Evolutionary conservation across 2,888 invertebrate species (phyloP).

Genomic region (Julus scandinavius): DNA sequence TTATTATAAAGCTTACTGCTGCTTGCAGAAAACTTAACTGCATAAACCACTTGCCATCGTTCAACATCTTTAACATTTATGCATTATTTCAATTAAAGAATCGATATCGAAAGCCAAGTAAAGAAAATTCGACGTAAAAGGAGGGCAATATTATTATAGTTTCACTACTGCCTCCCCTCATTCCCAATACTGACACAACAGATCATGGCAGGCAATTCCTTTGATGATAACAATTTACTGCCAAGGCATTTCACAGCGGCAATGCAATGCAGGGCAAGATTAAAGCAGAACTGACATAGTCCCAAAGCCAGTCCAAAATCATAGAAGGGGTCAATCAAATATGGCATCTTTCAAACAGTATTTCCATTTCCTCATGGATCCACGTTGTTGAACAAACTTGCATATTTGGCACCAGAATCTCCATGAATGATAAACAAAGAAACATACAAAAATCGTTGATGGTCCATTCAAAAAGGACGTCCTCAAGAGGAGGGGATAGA

Average conservation of each 20-base stretch:
- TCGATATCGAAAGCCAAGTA: slow-evolving; percentile 2
- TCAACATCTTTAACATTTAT: background rate
- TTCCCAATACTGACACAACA: background rate
- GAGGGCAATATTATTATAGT: background rate
- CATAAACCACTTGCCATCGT: background rate
- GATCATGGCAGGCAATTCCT: slow-evolving; percentile 1
- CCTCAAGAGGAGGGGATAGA: too few relatives aligned
- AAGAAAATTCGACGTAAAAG: background rate
- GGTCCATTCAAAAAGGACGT: too few relatives aligned
- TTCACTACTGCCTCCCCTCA: background rate
- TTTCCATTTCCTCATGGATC: too few relatives aligned
- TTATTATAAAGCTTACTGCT: background rate
- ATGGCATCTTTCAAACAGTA: too few relatives aligned
- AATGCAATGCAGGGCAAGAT: background rate
- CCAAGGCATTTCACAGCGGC: background rate
- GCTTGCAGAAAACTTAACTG: background rate
- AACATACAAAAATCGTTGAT: too few relatives aligned
- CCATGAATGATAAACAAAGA: too few relatives aligned
- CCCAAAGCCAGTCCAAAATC: too few relatives aligned
- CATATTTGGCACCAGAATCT: too few relatives aligned
- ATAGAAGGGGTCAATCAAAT: too few relatives aligned
- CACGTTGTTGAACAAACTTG: too few relatives aligned
- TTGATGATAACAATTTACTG: slow-evolving; percentile 3
- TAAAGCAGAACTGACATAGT: background rate
- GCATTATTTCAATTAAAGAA: background rate